Base-by-base conservation (phyloP, 2,888 invertebrate genomes). In the Mythimna vitellina region DNA sequence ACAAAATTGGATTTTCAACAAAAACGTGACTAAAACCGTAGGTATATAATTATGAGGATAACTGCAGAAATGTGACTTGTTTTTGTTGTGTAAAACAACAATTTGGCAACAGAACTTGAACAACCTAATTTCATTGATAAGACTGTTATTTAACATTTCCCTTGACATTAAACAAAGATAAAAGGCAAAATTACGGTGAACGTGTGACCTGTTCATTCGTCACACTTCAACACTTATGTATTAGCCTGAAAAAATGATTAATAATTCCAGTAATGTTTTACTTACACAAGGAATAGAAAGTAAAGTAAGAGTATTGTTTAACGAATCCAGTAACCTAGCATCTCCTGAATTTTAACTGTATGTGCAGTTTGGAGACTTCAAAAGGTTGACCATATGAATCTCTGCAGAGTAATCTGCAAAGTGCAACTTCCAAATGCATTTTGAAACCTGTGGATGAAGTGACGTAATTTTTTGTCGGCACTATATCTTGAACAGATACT, bases 391-490 rank as follows among this genome's bases (percentile, higher is more conserved):
- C 25, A 53, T 51, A 70, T 12, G 17, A 51, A 51, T 49, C 25
- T 12, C 20, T 64, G 32, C 51, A 53, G 29, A 70, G 29, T 14
- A 49, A 71, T 49, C 54, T 67, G 51, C 17, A 46, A 32, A 58
- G 51, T 76, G 22, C 46, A 76, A 76, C 14, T 53, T 29, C 20
- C 35, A 54, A 35, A 25, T 65, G 56, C 62, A 76, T 76, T 79
- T 77, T 78, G 65, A 58, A 70, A 78, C 70, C 63, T 69, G 57
- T 73, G 25, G 25, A 51, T 67, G 14, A 42, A 82, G 53, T 82
- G 81, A 81, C 80, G 81, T 81, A 81, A 81, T 79, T 81, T 73
- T 73, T 63, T 68, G 49, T 74, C 38, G n/a, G 82, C 60, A 57
- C 62, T 54, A n/a, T 22, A 35, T 60, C n/a, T 6, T 54, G 12